Evolutionary conservation across 2,888 invertebrate species (phyloP).

Genomic region (Ophion slaviceki): DNA sequence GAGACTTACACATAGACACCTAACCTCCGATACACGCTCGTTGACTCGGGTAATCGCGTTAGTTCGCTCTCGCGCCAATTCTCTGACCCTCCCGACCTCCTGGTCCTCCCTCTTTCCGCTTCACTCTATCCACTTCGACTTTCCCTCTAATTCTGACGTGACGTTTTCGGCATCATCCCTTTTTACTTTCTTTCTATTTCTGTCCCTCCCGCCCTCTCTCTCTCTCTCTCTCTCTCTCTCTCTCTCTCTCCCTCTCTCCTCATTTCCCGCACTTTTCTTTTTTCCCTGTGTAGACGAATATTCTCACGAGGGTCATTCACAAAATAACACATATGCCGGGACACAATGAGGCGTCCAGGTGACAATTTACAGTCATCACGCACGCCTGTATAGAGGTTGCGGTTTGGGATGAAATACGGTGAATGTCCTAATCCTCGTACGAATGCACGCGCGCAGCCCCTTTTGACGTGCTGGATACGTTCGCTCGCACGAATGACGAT

Average conservation of each 20-base stretch:
- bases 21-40: conserved; percentile 56
- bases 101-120: conserved; percentile 20
- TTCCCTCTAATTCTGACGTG: conserved; percentile 67
- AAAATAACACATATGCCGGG: too few relatives aligned
- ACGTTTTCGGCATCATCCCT: conserved; percentile 43
- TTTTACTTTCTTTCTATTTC: conserved; percentile 20
- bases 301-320: too few relatives aligned
- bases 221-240: background rate
- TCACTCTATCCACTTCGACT: conserved; percentile 61
- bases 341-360: too few relatives aligned
- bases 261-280: background rate
- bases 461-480: background rate
- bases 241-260: background rate
- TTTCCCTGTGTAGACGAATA: too few relatives aligned
- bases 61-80: conserved; percentile 55
- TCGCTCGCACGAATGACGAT: background rate
- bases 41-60: conserved; percentile 66
- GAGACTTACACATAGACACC: conserved; percentile 24
- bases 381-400: background rate
- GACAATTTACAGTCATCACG: too few relatives aligned
- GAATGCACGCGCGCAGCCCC: background rate
- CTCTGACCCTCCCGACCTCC: background rate
- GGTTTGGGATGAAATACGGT: conserved; percentile 39
- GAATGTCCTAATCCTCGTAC: conserved; percentile 29
- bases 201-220: background rate